Evolutionary conservation across 2,797 vertebrate species (phyloP).

Genomic region (Hippoglossus hippoglossus): DNA sequence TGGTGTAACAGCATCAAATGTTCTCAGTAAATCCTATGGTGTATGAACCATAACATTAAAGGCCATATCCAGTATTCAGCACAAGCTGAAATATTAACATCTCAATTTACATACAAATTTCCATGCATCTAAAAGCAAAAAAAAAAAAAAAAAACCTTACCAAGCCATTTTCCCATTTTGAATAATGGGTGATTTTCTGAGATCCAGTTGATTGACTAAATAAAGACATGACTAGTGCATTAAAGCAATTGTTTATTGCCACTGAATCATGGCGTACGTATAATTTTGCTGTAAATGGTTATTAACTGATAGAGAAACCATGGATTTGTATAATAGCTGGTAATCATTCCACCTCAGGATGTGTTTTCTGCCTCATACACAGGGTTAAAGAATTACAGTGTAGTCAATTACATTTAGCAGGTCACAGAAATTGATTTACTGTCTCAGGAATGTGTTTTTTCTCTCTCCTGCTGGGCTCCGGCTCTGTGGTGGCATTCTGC

Average conservation of each 20-base stretch:
- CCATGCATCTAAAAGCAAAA: constrained; percentile 77
- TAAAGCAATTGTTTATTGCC: constrained; percentile 83
- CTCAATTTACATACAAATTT: constrained; percentile 82
- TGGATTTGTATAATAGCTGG: constrained; percentile 80
- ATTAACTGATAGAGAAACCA: constrained; percentile 81
- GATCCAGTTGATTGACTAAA: constrained; percentile 80
- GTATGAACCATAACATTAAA: constrained; percentile 74
- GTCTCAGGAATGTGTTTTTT: constrained; percentile 77
- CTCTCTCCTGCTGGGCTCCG: constrained; percentile 61
- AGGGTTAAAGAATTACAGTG: constrained; percentile 86
- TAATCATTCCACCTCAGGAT: constrained; percentile 82
- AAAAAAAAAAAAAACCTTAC: constrained; percentile 66
- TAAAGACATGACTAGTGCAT: constrained; percentile 82
- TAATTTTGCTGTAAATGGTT: constrained; percentile 83
- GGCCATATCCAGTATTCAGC: constrained; percentile 68
- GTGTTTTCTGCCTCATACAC: constrained; percentile 79
- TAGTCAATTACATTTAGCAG: constrained; percentile 87
- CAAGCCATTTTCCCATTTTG: constrained; percentile 77
- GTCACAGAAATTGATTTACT: constrained; percentile 88
- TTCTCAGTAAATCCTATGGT: constrained; percentile 56
- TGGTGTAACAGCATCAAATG: constrained; percentile 58
- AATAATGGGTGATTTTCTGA: constrained; percentile 78
- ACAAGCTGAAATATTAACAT: constrained; percentile 75
- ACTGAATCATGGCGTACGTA: constrained; percentile 72
- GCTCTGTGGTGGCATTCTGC: constrained; percentile 86